Evolutionary conservation across 1,140 invertebrate genomes (phyloP).

Genomic region (Atta texana): DNA sequence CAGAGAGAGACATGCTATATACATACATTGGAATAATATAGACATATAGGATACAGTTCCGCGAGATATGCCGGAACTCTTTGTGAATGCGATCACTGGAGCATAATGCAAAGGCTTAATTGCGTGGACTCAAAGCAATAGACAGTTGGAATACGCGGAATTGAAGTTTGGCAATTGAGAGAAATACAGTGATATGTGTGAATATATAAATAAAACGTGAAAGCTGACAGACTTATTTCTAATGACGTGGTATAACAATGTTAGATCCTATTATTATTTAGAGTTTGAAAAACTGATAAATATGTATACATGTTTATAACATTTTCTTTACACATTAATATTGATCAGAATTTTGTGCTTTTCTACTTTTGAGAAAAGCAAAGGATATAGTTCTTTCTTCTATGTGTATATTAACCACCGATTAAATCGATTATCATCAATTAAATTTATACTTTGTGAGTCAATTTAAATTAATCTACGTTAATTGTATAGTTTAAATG

Average conservation of each 20-base stretch:
- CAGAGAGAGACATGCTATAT: background rate
- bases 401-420: background rate
- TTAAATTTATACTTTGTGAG: background rate
- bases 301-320: background rate
- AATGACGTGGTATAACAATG: slow-evolving; percentile 25
- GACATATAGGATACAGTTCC: slow-evolving; percentile 42
- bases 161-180: slow-evolving; percentile 42
- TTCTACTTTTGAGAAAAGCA: background rate
- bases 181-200: slow-evolving; percentile 4
- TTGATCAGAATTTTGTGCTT: background rate
- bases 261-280: slow-evolving; percentile 8
- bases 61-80: slow-evolving; percentile 55
- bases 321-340: background rate
- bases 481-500: background rate
- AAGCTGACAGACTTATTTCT: slow-evolving; percentile 35
- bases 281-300: background rate
- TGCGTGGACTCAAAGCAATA: slow-evolving; percentile 23
- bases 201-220: slow-evolving; percentile 41
- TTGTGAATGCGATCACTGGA: slow-evolving; percentile 40
- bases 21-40: slow-evolving; percentile 32
- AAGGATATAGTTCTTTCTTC: background rate
- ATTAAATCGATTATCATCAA: background rate
- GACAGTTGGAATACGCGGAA: slow-evolving; percentile 54
- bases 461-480: background rate
- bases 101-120: slow-evolving; percentile 55